These are phyloP conservation scores for Steinernema feltiae DNA, from an alignment of 1,140 invertebrate species.

Conservation along the genomic window DNA sequence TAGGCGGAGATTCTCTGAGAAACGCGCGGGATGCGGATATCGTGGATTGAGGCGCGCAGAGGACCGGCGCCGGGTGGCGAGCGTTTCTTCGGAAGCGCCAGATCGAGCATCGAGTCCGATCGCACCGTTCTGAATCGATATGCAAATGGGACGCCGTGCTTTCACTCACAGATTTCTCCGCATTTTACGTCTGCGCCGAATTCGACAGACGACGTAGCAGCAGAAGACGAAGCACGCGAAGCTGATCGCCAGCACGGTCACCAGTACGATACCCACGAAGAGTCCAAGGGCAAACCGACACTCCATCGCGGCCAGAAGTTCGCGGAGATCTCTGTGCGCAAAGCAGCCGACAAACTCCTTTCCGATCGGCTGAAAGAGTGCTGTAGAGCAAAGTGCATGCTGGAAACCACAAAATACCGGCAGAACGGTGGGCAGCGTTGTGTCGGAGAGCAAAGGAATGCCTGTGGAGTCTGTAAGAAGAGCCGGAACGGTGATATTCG, in stretches of 20 bases:
- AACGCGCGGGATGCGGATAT: neutral
- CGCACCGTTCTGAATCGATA: neutral
- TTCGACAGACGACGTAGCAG: neutral
- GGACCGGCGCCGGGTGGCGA: neutral
- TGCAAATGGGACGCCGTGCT: constrained; percentile 1
- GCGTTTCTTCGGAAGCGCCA: neutral
- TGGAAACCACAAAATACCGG: neutral
- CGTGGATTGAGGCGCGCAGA: neutral
- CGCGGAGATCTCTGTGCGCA: neutral
- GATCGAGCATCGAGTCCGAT: constrained; percentile 10
- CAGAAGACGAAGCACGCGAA: neutral
- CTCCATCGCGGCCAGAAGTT: neutral
- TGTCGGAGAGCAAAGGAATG: neutral
- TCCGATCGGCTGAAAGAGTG: neutral
- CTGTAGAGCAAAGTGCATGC: neutral
- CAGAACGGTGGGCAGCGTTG: neutral
- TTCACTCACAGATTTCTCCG: neutral
- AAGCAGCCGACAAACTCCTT: neutral
- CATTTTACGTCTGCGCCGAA: neutral
- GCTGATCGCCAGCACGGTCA: neutral
- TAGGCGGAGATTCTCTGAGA: neutral
- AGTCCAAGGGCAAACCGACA: neutral
- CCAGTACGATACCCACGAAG: neutral
- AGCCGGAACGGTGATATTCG: neutral
- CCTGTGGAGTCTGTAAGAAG: neutral